A percentile compares a stretch with the other conserved stretches of the same genome.
Evolutionary conservation across 2,888 invertebrate genomes (phyloP).

Genomic region (Agelastica alni): DNA sequence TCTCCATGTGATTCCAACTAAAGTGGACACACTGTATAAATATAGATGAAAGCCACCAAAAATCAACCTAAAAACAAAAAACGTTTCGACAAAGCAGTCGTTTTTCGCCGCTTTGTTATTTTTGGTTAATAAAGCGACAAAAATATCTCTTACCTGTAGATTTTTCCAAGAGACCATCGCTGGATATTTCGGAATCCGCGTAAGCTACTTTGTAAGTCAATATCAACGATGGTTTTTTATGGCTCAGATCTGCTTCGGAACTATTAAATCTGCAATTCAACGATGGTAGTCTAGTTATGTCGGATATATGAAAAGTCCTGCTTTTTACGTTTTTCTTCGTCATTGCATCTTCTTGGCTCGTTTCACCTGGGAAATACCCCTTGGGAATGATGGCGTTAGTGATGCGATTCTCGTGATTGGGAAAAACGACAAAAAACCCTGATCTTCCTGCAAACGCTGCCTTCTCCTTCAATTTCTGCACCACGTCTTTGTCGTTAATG

Average conservation of each 20-base stretch:
- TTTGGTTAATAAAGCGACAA: too few relatives aligned
- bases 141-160: constrained; percentile 1
- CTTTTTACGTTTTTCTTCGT: neutral
- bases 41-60: too few relatives aligned
- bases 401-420: constrained; percentile 12
- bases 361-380: constrained; percentile 27
- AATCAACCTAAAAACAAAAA: too few relatives aligned
- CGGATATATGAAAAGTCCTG: neutral
- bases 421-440: constrained; percentile 28
- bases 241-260: neutral
- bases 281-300: too few relatives aligned
- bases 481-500: too few relatives aligned
- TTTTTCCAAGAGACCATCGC: neutral
- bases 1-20: too few relatives aligned
- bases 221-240: too few relatives aligned
- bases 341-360: constrained; percentile 12
- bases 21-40: too few relatives aligned
- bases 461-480: constrained; percentile 13
- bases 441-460: constrained; percentile 14
- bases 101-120: too few relatives aligned
- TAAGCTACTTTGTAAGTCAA: neutral
- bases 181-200: neutral
- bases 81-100: too few relatives aligned
- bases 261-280: too few relatives aligned
- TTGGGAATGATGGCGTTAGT: constrained; percentile 17